These are phyloP conservation scores for Pseudochaenichthys georgianus DNA, from an alignment of 2,797 vertebrate genomes.

Conservation along the genomic window DNA sequence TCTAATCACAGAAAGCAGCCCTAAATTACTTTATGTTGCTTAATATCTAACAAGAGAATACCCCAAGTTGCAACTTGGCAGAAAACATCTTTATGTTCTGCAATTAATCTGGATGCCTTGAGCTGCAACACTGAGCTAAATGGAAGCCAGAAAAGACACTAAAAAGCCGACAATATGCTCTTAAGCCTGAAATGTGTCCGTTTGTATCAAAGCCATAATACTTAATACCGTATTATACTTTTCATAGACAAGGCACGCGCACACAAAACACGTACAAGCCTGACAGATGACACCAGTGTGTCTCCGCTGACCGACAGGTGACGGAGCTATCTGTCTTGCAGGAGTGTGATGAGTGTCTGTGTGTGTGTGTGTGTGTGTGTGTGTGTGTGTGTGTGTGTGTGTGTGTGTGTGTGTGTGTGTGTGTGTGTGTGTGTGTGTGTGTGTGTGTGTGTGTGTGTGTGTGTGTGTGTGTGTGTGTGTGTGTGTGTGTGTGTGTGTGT, in stretches of 20 bases:
- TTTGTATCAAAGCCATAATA: slow-evolving; percentile 18
- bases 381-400: too few species aligned
- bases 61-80: neutral
- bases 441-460: slow-evolving; percentile 43
- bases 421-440: slow-evolving; percentile 39
- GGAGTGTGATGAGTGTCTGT: slow-evolving; percentile 27
- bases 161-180: slow-evolving; percentile 27
- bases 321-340: slow-evolving; percentile 37
- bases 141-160: neutral
- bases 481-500: too few species aligned
- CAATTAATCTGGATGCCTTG: slow-evolving; percentile 4
- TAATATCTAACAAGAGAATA: neutral
- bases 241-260: neutral
- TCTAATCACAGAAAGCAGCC: neutral
- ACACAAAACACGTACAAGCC: slow-evolving; percentile 12
- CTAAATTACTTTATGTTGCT: neutral
- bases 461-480: slow-evolving; percentile 1
- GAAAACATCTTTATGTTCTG: neutral
- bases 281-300: slow-evolving; percentile 34
- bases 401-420: slow-evolving; percentile 4
- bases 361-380: too few species aligned
- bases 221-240: slow-evolving; percentile 1
- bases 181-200: neutral
- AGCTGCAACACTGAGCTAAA: slow-evolving; percentile 1
- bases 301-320: slow-evolving; percentile 52